Conservation (phyloP, 2,888 invertebrate genomes). For the Nemotelus pantherinus region DNA sequence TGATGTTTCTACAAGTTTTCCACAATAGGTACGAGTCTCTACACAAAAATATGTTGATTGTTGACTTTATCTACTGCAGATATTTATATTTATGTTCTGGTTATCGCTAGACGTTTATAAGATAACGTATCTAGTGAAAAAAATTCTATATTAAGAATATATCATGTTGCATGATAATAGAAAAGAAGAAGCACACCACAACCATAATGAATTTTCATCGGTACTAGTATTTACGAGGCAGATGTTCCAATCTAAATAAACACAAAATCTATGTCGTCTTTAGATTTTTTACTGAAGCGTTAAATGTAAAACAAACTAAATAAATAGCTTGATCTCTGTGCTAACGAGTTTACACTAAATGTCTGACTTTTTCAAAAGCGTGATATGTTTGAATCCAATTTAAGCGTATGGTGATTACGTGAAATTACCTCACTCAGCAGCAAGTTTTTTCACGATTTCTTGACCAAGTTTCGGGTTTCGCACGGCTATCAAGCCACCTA, state of each 20-base stretch:
- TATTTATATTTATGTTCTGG: too few species aligned
- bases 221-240: slow-evolving; percentile 26
- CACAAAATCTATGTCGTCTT: slow-evolving; percentile 23
- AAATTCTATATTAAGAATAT: too few species aligned
- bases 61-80: too few species aligned
- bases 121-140: too few species aligned
- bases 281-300: slow-evolving; percentile 12
- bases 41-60: too few species aligned
- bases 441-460: slow-evolving; percentile 53
- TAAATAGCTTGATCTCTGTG: not conserved
- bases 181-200: slow-evolving; percentile 6
- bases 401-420: not conserved
- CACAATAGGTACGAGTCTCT: too few species aligned
- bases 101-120: too few species aligned
- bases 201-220: slow-evolving; percentile 9
- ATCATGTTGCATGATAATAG: too few species aligned
- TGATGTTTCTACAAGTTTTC: too few species aligned
- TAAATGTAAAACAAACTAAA: not conserved
- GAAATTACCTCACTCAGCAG: slow-evolving; percentile 34
- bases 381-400: slow-evolving; percentile 22
- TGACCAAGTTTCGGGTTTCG: slow-evolving; percentile 60
- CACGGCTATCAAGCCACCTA: slow-evolving; percentile 68
- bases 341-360: not conserved
- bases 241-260: slow-evolving; percentile 38
- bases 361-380: slow-evolving; percentile 3